phyloP scores from a whole-genome alignment of 2,888 invertebrate genomes.

The Helleia helle region DNA sequence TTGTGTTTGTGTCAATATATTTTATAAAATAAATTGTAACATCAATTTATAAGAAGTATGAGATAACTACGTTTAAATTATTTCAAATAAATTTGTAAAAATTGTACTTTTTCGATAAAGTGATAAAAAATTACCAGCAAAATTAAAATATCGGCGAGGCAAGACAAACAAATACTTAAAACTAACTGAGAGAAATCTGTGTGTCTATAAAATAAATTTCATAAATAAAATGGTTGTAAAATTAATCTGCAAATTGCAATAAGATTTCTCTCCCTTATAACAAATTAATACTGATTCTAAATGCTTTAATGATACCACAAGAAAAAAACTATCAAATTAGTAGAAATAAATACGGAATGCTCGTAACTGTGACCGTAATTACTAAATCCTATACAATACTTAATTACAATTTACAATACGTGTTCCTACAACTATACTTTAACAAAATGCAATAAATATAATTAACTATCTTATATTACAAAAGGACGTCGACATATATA shows the following conservation, averaged over 20 bases:
- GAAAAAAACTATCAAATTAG: conserved; percentile 20
- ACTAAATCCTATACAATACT: conserved; percentile 25
- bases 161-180: background rate
- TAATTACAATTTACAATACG: conserved; percentile 36
- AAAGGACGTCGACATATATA: conserved; percentile 17
- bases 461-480: conserved; percentile 28
- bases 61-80: too few relatives aligned
- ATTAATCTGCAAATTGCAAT: background rate
- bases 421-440: conserved; percentile 26
- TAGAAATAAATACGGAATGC: conserved; percentile 40
- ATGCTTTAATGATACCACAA: conserved; percentile 11
- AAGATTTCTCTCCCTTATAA: conserved; percentile 12
- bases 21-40: too few relatives aligned
- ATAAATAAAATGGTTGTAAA: conserved; percentile 10
- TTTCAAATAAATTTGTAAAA: too few relatives aligned
- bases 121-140: too few relatives aligned
- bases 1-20: too few relatives aligned
- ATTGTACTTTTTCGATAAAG: too few relatives aligned
- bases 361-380: conserved; percentile 21
- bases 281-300: conserved; percentile 19
- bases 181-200: conserved; percentile 9
- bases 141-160: too few relatives aligned
- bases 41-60: too few relatives aligned
- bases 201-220: background rate
- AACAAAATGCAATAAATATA: conserved; percentile 37